Evolutionary conservation across 2,113 vertebrate species (phyloP), one percentile per base, ranked within the genome.

Genomic region (Mustelus asterias): DNA sequence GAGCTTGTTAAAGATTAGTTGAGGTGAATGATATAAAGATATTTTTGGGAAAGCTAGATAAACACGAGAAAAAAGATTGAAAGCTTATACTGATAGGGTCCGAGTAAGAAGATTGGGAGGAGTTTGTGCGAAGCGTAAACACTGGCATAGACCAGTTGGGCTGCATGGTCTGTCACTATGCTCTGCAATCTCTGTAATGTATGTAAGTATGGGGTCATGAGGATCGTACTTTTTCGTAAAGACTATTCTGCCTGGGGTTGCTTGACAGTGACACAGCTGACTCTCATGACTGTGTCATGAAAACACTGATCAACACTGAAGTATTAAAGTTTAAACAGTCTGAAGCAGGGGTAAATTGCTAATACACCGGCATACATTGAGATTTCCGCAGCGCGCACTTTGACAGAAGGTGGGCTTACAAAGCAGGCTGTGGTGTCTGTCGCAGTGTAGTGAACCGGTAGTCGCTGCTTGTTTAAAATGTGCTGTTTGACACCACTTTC

Each of bases 361-460:
- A 22, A 93, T 93, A 93, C 89, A 93, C 89, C 89, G 89, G 60
- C 60, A 93, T 93, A 93, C 60, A 93, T 93, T 93, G 89, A 93
- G 89, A 93, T 67, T 93, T 93, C 89, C 89, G n/a, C 89, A 93
- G 60, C 63, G 60, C 60, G 89, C 60, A 67, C 89, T 93, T 93
- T 67, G 89, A 93, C 89, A 93, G 89, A 93, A 93, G 89, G 89
- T 93, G 60, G 89, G 89, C 63, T 93, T 93, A 93, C 89, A 93
- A 65, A 58, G 48, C 89, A 63, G 89, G 89, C 89, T 93, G 89
- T 93, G 89, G 89, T 93, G 89, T 93, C 89, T 93, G 89, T 93
- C 89, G 65, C 89, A 93, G 89, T 67, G 20, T 93, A 93, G 89
- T 93, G 89, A 93, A 93, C 89, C 89, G 89, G 89, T 93, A 93